phyloP scores from a whole-genome alignment of 2,797 vertebrate genomes.

The Eulemur rubriventer region DNA sequence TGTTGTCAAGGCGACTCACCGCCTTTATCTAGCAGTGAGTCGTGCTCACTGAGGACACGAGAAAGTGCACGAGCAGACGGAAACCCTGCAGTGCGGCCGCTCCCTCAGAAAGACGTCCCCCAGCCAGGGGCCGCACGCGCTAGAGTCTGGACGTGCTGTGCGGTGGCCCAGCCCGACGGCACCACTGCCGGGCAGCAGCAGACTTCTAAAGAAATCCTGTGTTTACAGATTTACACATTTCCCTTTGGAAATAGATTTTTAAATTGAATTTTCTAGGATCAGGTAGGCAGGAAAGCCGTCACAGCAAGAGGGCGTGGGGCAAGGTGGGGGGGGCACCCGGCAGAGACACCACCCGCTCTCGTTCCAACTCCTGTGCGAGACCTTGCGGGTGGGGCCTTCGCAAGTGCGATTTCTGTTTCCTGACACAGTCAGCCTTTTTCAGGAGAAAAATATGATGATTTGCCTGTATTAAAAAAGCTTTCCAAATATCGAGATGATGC shows the following conservation, averaged over 20 bases:
- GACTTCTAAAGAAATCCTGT: neutral
- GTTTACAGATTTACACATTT: neutral
- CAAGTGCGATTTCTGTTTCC: too few relatives aligned
- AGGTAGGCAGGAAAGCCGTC: neutral
- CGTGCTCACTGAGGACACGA: accelerated
- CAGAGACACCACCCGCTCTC: accelerated
- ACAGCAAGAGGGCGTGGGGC: neutral
- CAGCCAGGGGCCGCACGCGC: neutral
- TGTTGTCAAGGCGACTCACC: accelerated
- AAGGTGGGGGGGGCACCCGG: too few relatives aligned
- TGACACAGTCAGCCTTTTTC: too few relatives aligned
- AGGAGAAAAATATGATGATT: neutral
- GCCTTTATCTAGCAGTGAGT: accelerated
- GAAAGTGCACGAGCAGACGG: accelerated
- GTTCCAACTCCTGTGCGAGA: neutral
- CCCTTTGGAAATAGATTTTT: neutral
- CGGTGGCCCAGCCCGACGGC: neutral
- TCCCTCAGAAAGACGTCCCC: accelerated
- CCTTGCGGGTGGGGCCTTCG: neutral
- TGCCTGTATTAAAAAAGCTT: neutral
- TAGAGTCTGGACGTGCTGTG: too few relatives aligned
- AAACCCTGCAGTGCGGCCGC: neutral
- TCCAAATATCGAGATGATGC: neutral
- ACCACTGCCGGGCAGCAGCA: neutral
- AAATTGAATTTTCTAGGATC: neutral